Percentiles rank a stretch among this genome's conserved stretches.
Evolutionary conservation across 2,797 vertebrate species (phyloP).

Genomic region (Enteromius treurensis): DNA sequence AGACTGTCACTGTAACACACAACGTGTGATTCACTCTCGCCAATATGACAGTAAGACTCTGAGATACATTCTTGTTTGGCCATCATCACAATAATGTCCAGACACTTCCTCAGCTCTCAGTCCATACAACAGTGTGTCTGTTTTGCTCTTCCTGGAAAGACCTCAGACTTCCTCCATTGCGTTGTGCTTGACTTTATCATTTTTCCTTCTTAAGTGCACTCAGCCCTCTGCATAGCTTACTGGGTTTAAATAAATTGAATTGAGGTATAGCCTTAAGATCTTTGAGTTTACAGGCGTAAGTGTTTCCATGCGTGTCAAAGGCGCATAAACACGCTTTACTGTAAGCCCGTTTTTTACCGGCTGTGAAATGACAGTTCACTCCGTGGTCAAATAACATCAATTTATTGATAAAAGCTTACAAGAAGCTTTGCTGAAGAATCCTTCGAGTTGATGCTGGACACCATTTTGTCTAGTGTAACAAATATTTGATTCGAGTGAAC

Average conservation of each 20-base stretch:
- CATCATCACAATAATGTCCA: constrained; percentile 44
- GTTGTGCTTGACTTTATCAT: constrained; percentile 66
- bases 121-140: constrained; percentile 49
- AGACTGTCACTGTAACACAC: neutral
- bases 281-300: neutral
- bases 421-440: neutral
- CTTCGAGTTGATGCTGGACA: neutral
- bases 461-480: neutral
- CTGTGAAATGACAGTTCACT: constrained; percentile 38
- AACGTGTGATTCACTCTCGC: constrained; percentile 21
- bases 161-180: constrained; percentile 40
- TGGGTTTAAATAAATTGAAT: constrained; percentile 67
- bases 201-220: constrained; percentile 67
- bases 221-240: constrained; percentile 60
- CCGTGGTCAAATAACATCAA: constrained; percentile 18
- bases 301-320: neutral
- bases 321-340: constrained; percentile 6
- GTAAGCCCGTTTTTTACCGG: constrained; percentile 28
- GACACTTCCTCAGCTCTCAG: constrained; percentile 40
- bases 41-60: constrained; percentile 5
- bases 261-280: constrained; percentile 47
- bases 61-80: constrained; percentile 41
- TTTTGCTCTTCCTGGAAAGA: constrained; percentile 53
- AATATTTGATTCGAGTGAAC: neutral
- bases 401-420: constrained; percentile 7